Base-by-base conservation (phyloP, 2,113 vertebrate genomes). In the Bubo bubo region DNA sequence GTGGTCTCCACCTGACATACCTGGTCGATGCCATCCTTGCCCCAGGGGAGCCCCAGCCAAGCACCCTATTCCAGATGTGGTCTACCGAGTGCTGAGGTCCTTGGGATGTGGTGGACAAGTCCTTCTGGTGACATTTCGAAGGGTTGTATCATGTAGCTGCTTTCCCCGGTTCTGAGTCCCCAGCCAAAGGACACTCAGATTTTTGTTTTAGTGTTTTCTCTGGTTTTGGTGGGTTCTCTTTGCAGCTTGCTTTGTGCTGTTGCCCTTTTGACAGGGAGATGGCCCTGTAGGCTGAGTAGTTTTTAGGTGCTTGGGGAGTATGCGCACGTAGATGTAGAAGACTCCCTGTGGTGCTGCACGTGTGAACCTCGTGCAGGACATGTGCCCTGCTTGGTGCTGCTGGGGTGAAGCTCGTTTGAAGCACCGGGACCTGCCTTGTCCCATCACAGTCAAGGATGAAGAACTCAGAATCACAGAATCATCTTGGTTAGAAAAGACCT, bases 301-400 rank as follows among this genome's bases (percentile, higher is more conserved):
- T 49, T 62, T 64, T 34, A 50, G 23, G 23, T 62, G 13, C 19
- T 45, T 0, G 8, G 32, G 59, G 20, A 52, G 12, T 5, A 49
- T 2, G 4, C 18, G 24, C 20, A 21, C 9, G 6, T 43, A 47
- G 30, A 39, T 60, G 52, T 21, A 27, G 67, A 56, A 56, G 52
- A 28, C 15, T 59, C 18, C 27, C 7, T 1, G 1, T 39, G 28
- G 58, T 45, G 49, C 66, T 58, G 43, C 2, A 2, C 7, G 1
- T 9, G 27, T n/a, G 66, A 60, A 37, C 52, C n/a, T 63, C 11
- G 12, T 0, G 15, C 30, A 6, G 66, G 37, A 21, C 5, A 12
- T 41, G 18, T 41, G 39, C 30, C 53, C 34, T 34, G 59, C 53
- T 73, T 59, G 2, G 2, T 34, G 47, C 47, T 60, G 45, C 85